Conservation (phyloP, 2,888 invertebrate genomes). For the Tipula confusa region DNA sequence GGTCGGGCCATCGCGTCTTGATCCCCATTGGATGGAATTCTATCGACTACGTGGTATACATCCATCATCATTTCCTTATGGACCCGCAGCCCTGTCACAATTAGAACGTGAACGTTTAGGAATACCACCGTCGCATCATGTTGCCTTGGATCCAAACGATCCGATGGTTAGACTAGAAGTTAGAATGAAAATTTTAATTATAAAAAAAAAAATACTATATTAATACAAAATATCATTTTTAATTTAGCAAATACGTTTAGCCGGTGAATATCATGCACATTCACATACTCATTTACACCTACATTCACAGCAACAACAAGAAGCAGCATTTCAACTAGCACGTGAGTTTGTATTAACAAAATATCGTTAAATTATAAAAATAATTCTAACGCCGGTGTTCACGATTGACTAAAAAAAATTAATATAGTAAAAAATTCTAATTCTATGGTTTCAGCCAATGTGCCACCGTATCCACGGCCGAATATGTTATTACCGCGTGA, state of each 20-base stretch:
- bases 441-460: conserved; percentile 44
- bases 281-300: conserved; percentile 89
- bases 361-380: not conserved
- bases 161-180: conserved; percentile 62
- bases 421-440: conserved; percentile 21
- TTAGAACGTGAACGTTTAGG: conserved; percentile 85
- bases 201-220: no score
- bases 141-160: conserved; percentile 70
- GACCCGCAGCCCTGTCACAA: conserved; percentile 74
- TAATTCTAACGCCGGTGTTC: not conserved
- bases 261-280: conserved; percentile 89
- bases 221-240: no score
- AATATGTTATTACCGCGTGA: conserved; percentile 52
- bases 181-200: not conserved
- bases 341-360: conserved; percentile 53
- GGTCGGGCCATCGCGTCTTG: conserved; percentile 61
- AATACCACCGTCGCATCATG: conserved; percentile 60
- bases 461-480: conserved; percentile 51
- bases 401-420: conserved; percentile 27
- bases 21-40: conserved; percentile 84
- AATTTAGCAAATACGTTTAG: conserved; percentile 75
- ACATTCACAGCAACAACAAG: conserved; percentile 72
- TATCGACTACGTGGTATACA: conserved; percentile 66
- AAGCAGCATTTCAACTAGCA: conserved; percentile 55
- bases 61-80: conserved; percentile 62